phyloP scores from a whole-genome alignment of 2,888 invertebrate genomes.

The Eupithecia subfuscata region DNA sequence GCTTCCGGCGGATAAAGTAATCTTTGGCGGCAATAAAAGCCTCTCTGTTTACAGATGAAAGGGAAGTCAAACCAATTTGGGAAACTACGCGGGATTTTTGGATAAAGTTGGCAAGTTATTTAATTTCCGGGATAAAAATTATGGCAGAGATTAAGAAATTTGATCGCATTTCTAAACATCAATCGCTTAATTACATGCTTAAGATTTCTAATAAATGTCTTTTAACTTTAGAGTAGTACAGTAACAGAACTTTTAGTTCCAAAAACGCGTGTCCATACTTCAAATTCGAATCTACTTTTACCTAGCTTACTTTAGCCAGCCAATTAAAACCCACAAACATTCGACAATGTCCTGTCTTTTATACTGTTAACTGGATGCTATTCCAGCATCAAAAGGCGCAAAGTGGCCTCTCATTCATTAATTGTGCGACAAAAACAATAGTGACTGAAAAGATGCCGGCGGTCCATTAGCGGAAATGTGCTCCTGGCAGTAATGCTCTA shows the following conservation, averaged over 20 bases:
- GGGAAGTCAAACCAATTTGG: constrained; percentile 58
- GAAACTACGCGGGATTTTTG: constrained; percentile 51
- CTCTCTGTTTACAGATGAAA: constrained; percentile 59
- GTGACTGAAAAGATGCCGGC: constrained; percentile 61
- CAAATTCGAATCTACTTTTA: neutral
- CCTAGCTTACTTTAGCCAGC: neutral
- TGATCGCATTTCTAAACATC: neutral
- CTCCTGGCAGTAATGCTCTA: constrained; percentile 64
- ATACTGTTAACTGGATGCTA: neutral
- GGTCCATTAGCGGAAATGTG: constrained; percentile 77
- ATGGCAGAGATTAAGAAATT: neutral
- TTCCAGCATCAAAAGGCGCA: constrained; percentile 48
- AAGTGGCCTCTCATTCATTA: constrained; percentile 58
- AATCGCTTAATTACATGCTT: neutral
- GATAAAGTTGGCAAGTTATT: constrained; percentile 45
- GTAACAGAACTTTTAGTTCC: neutral
- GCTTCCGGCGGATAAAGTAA: constrained; percentile 61
- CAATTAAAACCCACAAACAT: neutral
- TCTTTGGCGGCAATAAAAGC: constrained; percentile 58
- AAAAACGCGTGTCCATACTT: neutral
- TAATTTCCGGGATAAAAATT: neutral
- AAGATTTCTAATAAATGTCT: neutral
- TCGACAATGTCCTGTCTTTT: neutral
- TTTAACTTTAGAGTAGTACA: neutral
- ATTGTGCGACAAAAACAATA: constrained; percentile 73